These are phyloP conservation scores for Caenorhabditis becei DNA, from an alignment of 2,888 invertebrate genomes.

Conservation along the genomic window DNA sequence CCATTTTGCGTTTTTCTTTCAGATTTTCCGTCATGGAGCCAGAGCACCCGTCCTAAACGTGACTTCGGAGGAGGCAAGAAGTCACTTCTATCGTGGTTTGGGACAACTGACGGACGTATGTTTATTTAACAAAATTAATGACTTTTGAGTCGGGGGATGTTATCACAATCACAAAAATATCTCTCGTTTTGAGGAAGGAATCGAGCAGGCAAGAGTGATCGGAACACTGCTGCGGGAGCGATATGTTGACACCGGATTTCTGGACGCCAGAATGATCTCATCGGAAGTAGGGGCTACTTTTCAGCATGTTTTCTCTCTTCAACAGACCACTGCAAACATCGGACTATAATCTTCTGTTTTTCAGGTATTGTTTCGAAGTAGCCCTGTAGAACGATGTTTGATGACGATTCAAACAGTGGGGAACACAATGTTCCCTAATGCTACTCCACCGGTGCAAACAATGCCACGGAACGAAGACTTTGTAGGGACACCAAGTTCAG, in stretches of 20 bases:
- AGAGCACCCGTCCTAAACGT: slow-evolving; percentile 62
- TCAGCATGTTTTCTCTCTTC: neutral
- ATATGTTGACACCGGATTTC: slow-evolving; percentile 54
- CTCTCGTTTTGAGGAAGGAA: slow-evolving; percentile 58
- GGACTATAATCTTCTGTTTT: slow-evolving; percentile 11
- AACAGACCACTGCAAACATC: neutral
- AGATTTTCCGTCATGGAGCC: slow-evolving; percentile 69
- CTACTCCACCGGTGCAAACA: slow-evolving; percentile 53
- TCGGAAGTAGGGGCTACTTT: slow-evolving; percentile 38
- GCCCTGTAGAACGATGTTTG: slow-evolving; percentile 58
- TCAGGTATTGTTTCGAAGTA: slow-evolving; percentile 60
- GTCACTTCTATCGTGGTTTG: slow-evolving; percentile 62
- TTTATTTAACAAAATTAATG: slow-evolving; percentile 55
- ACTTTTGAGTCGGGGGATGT: slow-evolving; percentile 25
- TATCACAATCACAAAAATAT: slow-evolving; percentile 17
- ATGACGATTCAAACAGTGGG: slow-evolving; percentile 58
- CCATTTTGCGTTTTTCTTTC: neutral
- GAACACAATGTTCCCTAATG: slow-evolving; percentile 49
- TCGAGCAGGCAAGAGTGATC: slow-evolving; percentile 54
- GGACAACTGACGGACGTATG: slow-evolving; percentile 68
- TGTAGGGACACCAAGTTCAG: slow-evolving; percentile 12
- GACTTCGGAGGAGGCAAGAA: slow-evolving; percentile 58
- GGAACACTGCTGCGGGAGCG: slow-evolving; percentile 51
- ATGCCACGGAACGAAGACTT: slow-evolving; percentile 36
- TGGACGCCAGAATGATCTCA: slow-evolving; percentile 54